These are phyloP conservation scores for Mohoua ochrocephala DNA, from an alignment of 2,113 vertebrate species.

Conservation along the genomic window DNA sequence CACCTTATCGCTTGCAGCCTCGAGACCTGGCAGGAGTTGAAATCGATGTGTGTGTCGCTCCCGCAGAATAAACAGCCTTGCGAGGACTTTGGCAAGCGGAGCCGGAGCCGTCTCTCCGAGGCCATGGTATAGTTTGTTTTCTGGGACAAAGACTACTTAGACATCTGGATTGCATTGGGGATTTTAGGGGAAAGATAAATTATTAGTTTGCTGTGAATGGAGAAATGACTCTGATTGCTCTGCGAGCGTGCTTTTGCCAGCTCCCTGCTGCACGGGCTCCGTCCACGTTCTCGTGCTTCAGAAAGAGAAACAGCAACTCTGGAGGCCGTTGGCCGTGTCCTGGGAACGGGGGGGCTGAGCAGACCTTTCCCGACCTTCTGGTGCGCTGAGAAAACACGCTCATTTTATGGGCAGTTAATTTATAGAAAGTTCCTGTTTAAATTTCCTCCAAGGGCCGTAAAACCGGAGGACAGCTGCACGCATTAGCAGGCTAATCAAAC, in stretches of 20 bases:
- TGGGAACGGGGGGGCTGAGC: not conserved
- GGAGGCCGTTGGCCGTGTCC: not conserved
- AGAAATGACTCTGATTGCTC: not conserved
- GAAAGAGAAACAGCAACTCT: not conserved
- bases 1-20: not conserved
- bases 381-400: not conserved
- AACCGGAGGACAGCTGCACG: slow-evolving; percentile 6
- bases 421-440: slow-evolving; percentile 55
- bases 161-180: slow-evolving; percentile 10
- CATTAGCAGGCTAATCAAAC: not conserved
- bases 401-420: slow-evolving; percentile 62
- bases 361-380: slow-evolving; percentile 1
- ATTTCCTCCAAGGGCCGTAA: slow-evolving; percentile 43
- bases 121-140: not conserved
- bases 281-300: not conserved
- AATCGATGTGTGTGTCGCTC: not conserved
- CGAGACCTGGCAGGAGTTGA: not conserved
- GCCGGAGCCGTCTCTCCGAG: accelerated
- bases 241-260: accelerated
- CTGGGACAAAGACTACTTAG: slow-evolving; percentile 12
- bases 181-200: not conserved
- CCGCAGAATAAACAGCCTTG: not conserved
- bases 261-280: not conserved
- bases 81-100: not conserved
- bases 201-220: slow-evolving; percentile 3